Evolutionary conservation across 92 coral and sea anemone genomes (phyloP), one percentile per base, ranked within the genome.

Genomic region (Palythoa caribaeorum): DNA sequence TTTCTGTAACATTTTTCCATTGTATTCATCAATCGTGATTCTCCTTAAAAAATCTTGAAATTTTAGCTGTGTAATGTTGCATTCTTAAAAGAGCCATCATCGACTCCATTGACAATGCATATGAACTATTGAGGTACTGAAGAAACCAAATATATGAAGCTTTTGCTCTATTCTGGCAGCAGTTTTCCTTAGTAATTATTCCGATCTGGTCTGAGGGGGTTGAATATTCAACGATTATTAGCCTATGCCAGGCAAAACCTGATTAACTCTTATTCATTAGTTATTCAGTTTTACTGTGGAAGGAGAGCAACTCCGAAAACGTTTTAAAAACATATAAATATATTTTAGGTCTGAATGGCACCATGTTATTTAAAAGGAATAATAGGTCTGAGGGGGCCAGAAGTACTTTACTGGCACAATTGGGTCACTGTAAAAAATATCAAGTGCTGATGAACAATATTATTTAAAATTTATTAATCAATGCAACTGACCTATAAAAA

Each of bases 11-110:
- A 15, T 15, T 60, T 60, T 60, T 16, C 19, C 2, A 60, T 60
- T 2, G 68, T 60, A 60, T 16, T 60, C 68, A 60, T 60, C 68
- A 60, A 60, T 60, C 28, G 6, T 60, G 68, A 60, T 60, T 60
- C 35, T 60, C 6, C 63, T 57, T 57, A 2, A 57, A 57, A 57
- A 57, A 57, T 57, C 63, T 57, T 57, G 63, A 57, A 14, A 7
- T 57, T 57, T 57, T 17, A 57, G 63, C 63, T 57, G 63, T 57
- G 6, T 57, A 57, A 57, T 14, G 63, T 57, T 57, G 15, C 63
- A 57, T 57, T 57, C 63, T 57, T 57, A 57, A 57, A 57, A 57
- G 63, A 57, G 63, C 63, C 63, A 57, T 57, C 63, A 57, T 57
- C 15, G 63, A 57, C 63, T 57, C 63, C 63, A 57, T 57, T 57